phyloP scores from a whole-genome alignment of 2,888 invertebrate species.

The Calephelis perditalis region DNA sequence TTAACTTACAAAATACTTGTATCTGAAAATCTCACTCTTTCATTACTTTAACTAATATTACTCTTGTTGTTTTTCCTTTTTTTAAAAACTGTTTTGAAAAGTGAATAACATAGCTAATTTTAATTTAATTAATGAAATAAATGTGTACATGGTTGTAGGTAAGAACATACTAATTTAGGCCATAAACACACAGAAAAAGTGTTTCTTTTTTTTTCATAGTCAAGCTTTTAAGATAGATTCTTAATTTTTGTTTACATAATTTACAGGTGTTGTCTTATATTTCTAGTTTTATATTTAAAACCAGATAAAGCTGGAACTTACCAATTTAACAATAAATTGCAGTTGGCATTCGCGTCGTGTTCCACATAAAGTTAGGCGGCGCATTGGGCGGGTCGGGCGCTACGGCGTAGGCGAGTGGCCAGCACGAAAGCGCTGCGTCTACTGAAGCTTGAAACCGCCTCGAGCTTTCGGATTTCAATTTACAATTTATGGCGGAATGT shows the following conservation, averaged over 20 bases:
- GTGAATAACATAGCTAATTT: no score
- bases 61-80: no score
- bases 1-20: no score
- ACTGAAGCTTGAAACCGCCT: slow-evolving; percentile 22
- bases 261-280: no score
- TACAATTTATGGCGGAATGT: slow-evolving; percentile 14
- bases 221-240: not conserved
- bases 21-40: no score
- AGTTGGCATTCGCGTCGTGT: not conserved
- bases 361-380: not conserved
- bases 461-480: slow-evolving; percentile 12
- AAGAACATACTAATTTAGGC: no score
- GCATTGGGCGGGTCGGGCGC: not conserved
- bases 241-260: not conserved
- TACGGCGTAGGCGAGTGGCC: slow-evolving; percentile 21
- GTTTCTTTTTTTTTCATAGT: no score
- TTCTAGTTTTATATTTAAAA: not conserved
- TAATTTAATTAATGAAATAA: no score
- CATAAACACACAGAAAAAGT: no score
- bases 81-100: no score
- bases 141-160: no score
- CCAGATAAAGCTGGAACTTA: not conserved
- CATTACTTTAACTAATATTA: no score
- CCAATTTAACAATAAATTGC: not conserved
- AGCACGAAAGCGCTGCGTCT: slow-evolving; percentile 17